Evolutionary conservation across 1,140 invertebrate genomes (phyloP), one percentile per base, ranked within the genome.

Genomic region (Drosophila cardini): DNA sequence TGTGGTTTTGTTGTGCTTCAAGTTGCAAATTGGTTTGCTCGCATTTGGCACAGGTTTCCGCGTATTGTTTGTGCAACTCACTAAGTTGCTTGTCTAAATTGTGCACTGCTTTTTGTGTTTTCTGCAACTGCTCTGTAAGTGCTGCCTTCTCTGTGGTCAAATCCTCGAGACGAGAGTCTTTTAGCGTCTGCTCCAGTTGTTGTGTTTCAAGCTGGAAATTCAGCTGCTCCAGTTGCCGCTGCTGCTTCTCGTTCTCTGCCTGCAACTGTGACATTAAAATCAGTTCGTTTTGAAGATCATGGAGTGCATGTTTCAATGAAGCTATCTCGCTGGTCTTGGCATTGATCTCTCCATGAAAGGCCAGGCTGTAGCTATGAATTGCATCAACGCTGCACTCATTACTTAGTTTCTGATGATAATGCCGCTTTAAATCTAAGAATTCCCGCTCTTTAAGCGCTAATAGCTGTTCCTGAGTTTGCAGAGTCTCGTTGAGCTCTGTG

Each of bases 311-410:
- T 15, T 90, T 91, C 0, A 91, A 67, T 4, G 68, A 40, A 5
- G 76, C 76, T 30, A 91, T 90, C 53, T 91, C 90, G 11, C 53
- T 76, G 0, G 86, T 86, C 71, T 91, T 91, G 6, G 52, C 57
- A 57, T 85, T 89, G 11, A 91, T 91, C 21, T 87, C 86, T 7
- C 73, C 65, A 7, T 91, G 83, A 53, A 80, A 91, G 15, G 73
- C 65, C 13, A 91, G 15, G 38, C 90, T 91, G 21, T 90, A 78
- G 0, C 62, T 76, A 56, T 91, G 86, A 50, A 91, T 79, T 11
- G 75, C 58, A 21, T 91, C 90, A 1, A 90, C 46, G 52, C 78
- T 78, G 34, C 46, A 70, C 26, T 91, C 87, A 7, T 53, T 61
- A 6, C 60, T 76, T 18, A 91, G 56, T 50, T 90, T 90, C 5